These are phyloP conservation scores for Antigone vipio DNA, from an alignment of 2,113 vertebrate genomes.

Conservation along the genomic window DNA sequence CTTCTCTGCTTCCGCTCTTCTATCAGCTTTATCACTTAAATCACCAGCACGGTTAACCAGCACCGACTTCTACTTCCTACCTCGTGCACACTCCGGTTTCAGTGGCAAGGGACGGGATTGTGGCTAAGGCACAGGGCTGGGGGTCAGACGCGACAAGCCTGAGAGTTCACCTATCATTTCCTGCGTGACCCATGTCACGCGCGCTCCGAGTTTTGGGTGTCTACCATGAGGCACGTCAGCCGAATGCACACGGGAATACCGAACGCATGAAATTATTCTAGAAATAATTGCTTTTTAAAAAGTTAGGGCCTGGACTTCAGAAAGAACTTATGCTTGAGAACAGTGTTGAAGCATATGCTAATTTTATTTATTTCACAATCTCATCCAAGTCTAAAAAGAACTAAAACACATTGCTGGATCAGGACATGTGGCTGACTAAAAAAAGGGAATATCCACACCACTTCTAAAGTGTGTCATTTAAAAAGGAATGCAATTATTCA, in stretches of 20 bases:
- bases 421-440: background rate
- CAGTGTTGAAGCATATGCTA: background rate
- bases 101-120: background rate
- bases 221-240: background rate
- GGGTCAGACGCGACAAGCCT: background rate
- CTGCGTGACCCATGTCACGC: background rate
- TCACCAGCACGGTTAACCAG: background rate
- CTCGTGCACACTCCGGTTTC: rapidly evolving
- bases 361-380: conserved; percentile 13
- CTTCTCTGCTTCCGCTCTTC: background rate
- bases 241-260: background rate
- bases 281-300: background rate
- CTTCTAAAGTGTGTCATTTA: background rate
- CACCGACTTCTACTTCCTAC: background rate
- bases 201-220: rapidly evolving
- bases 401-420: background rate
- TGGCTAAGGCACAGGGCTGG: background rate
- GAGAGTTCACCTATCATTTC: background rate
- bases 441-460: conserved; percentile 14
- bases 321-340: background rate
- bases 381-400: background rate
- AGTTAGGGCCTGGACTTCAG: background rate
- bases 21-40: background rate
- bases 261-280: background rate
- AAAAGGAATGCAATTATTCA: conserved; percentile 33